These are phyloP conservation scores for Caenorhabditis sp. DNA, from an alignment of 2,888 invertebrate species.

Conservation along the genomic window DNA sequence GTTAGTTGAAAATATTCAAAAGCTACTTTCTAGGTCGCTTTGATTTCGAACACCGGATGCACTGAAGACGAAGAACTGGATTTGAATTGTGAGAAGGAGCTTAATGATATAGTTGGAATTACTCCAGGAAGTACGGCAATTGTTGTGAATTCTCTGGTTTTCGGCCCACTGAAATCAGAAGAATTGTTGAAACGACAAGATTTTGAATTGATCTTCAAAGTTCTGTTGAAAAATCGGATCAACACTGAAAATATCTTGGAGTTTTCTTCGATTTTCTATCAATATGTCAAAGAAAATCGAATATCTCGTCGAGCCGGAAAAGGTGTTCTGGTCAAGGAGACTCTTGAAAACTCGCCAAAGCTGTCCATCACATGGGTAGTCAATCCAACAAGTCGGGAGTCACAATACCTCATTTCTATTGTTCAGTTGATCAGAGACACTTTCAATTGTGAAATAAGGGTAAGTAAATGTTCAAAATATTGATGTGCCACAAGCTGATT, in stretches of 20 bases:
- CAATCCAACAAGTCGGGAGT: slow-evolving; percentile 84
- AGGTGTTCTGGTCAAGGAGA: background rate
- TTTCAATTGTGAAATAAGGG: slow-evolving; percentile 85
- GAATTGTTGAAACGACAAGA: background rate
- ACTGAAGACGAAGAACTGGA: background rate
- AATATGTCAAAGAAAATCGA: background rate
- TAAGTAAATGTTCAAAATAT: background rate
- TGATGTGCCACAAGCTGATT: too few species aligned
- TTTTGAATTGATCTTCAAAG: background rate
- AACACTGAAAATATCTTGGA: background rate
- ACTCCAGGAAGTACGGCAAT: slow-evolving; percentile 79
- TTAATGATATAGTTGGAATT: slow-evolving; percentile 75
- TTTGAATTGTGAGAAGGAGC: background rate
- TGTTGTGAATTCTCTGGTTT: slow-evolving; percentile 86
- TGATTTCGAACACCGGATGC: background rate
- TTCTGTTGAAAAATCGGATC: background rate
- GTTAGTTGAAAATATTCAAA: too few species aligned
- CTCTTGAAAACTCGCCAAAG: background rate
- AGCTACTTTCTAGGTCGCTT: background rate
- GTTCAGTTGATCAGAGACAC: slow-evolving; percentile 80
- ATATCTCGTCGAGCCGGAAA: background rate
- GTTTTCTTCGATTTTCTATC: background rate
- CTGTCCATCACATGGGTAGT: slow-evolving; percentile 81
- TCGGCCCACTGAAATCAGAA: slow-evolving; percentile 26
- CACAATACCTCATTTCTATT: slow-evolving; percentile 62